Conservation (phyloP, 2,888 invertebrate genomes). For the Spialia ferax region DNA sequence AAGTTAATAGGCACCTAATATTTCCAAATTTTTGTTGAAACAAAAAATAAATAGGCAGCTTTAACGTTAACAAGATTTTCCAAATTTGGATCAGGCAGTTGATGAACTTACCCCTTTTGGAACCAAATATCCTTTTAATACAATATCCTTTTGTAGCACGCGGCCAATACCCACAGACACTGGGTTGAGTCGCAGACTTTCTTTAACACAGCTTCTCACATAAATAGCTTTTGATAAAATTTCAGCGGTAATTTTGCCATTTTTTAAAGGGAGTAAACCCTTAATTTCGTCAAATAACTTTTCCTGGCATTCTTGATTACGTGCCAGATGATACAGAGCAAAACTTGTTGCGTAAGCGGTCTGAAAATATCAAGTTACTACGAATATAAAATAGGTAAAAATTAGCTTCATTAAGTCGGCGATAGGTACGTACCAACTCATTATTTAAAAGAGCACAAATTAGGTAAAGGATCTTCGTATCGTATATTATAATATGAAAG, state of each 20-base stretch:
- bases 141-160: slow-evolving; percentile 89
- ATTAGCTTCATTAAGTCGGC: too few relatives aligned
- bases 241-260: slow-evolving; percentile 85
- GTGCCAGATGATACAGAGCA: slow-evolving; percentile 92
- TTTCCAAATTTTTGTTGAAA: too few relatives aligned
- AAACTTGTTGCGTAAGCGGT: slow-evolving; percentile 93
- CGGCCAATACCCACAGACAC: slow-evolving; percentile 94
- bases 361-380: slow-evolving; percentile 73
- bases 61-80: background rate
- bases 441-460: too few relatives aligned
- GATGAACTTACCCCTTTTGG: slow-evolving; percentile 90
- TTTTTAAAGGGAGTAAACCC: slow-evolving; percentile 81
- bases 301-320: slow-evolving; percentile 89
- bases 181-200: slow-evolving; percentile 93
- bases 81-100: too few relatives aligned
- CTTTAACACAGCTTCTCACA: slow-evolving; percentile 93
- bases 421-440: too few relatives aligned
- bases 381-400: background rate
- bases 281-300: slow-evolving; percentile 88
- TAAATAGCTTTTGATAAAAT: slow-evolving; percentile 88
- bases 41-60: too few relatives aligned
- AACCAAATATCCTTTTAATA: slow-evolving; percentile 90
- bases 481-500: too few relatives aligned
- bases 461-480: too few relatives aligned
- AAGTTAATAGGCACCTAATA: slow-evolving; percentile 61